Base-by-base conservation (phyloP, 2,113 vertebrate species). In the Petrocephalus microphthalmus region DNA sequence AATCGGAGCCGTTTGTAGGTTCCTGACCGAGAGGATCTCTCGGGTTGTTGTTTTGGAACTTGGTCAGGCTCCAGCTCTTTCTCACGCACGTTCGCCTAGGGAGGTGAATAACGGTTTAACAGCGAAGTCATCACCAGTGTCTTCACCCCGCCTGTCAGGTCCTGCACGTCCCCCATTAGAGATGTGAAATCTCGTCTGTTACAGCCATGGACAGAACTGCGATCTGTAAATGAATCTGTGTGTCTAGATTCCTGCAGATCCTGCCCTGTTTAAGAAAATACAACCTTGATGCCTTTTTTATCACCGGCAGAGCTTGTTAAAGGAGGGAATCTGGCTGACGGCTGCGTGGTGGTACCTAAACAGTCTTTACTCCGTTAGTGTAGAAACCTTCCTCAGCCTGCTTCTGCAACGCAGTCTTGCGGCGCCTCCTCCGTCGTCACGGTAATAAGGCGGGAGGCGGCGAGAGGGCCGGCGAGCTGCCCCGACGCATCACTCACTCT, bases 61-160 rank as follows among this genome's bases (percentile, higher is more conserved):
- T 82, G 83, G 45, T 89, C 53, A 42, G 78, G 47, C 89, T 90
- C 49, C 86, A 85, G n/a, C 45, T 19, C 20, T 49, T 85, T 88
- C 85, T 88, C 64, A 54, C 0, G 1, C 10, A 25, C 13, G 22
- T 56, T 87, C 15, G 13, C 25, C 19, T 78, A 19, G n/a, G 15
- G 51, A 10, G 51, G 84, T 33, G 37, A 8, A 51, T 84, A 5
- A 49, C 45, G 82, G 82, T 83, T 49, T n/a, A 49, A 83, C 25
- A 13, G 60, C 3, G 7, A 49, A 49, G 25, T 67, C n/a, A 67
- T 67, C 60, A 29, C 60, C 13, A 10, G n/a, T 25, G 8, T 78
- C 33, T 42, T 78, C 7, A 17, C 33, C 33, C 6, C 13, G 33
- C 33, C 33, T 37, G 13, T 78, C 33, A 2, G 67, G 71, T 42